These are phyloP conservation scores for Drosophila tani DNA, from an alignment of 1,140 invertebrate genomes.

Conservation along the genomic window DNA sequence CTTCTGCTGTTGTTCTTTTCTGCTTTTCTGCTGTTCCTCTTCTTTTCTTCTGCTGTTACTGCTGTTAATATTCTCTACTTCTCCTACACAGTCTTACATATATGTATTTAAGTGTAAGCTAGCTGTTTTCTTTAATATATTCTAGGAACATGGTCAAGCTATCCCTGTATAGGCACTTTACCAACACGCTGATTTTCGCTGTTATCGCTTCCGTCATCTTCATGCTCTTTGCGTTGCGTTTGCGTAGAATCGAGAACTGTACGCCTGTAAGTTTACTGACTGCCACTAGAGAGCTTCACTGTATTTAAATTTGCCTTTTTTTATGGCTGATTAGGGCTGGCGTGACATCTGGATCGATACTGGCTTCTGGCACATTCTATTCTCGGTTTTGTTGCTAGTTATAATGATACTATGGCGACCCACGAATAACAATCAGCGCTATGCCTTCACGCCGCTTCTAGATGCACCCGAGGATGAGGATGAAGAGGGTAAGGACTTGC, in stretches of 20 bases:
- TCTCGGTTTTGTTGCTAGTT: constrained; percentile 93
- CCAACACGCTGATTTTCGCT: constrained; percentile 95
- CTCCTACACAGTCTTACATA: too few relatives aligned
- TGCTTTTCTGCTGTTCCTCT: too few relatives aligned
- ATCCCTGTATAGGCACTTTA: constrained; percentile 96
- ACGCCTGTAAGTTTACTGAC: constrained; percentile 90
- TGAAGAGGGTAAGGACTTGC: constrained; percentile 86
- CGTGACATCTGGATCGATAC: constrained; percentile 96
- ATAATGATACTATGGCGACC: constrained; percentile 98
- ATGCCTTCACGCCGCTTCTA: constrained; percentile 96
- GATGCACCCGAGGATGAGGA: constrained; percentile 94
- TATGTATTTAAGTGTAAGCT: not conserved
- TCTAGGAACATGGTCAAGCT: constrained; percentile 94
- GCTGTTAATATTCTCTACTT: too few relatives aligned
- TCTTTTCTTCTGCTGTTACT: too few relatives aligned
- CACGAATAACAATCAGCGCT: constrained; percentile 97
- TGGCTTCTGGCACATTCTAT: constrained; percentile 97
- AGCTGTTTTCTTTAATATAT: constrained; percentile 49
- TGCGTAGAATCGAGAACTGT: constrained; percentile 89
- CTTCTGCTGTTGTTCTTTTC: too few relatives aligned
- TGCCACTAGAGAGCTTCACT: not conserved
- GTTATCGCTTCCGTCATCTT: constrained; percentile 95
- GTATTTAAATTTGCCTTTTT: not conserved
- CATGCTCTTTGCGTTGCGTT: constrained; percentile 96
- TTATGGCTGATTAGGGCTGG: constrained; percentile 89